These are phyloP conservation scores for Cacoxenus indagator DNA, from an alignment of 2,888 invertebrate genomes.

Conservation along the genomic window DNA sequence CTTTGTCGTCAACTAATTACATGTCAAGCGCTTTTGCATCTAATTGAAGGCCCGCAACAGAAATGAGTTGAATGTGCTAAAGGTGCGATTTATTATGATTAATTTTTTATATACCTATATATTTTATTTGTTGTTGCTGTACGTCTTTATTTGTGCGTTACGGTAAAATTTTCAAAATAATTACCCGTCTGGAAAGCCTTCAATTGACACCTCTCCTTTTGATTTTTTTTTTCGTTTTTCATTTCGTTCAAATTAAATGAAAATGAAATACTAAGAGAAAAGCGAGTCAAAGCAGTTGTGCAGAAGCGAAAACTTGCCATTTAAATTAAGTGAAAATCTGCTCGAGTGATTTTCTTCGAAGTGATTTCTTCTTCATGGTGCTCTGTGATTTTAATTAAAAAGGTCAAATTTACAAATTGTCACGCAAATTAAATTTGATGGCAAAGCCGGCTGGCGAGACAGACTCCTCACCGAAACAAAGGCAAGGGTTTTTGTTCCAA, in stretches of 20 bases:
- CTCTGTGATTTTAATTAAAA: slow-evolving; percentile 1
- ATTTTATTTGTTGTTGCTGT: slow-evolving; percentile 38
- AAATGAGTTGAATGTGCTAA: slow-evolving; percentile 46
- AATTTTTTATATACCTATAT: too few relatives aligned
- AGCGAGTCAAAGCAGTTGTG: neutral
- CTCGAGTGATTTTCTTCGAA: slow-evolving; percentile 31
- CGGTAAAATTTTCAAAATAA: slow-evolving; percentile 23
- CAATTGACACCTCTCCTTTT: slow-evolving; percentile 15
- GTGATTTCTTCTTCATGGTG: neutral
- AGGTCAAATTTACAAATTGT: neutral
- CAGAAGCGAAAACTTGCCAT: slow-evolving; percentile 33
- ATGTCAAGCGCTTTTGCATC: slow-evolving; percentile 34
- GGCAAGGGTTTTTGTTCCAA: neutral
- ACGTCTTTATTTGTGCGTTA: too few relatives aligned
- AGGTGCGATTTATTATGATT: slow-evolving; percentile 58
- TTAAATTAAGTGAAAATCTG: slow-evolving; percentile 47
- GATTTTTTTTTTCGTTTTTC: slow-evolving; percentile 13
- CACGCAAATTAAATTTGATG: neutral
- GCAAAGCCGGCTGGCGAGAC: neutral
- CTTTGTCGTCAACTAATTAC: slow-evolving; percentile 63
- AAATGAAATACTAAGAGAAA: too few relatives aligned
- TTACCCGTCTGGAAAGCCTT: slow-evolving; percentile 11
- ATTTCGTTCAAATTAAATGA: neutral
- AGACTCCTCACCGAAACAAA: too few relatives aligned
- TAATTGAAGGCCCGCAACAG: neutral